Conservation (phyloP, 2,113 vertebrate species). For the Edolisoma coerulescens region DNA sequence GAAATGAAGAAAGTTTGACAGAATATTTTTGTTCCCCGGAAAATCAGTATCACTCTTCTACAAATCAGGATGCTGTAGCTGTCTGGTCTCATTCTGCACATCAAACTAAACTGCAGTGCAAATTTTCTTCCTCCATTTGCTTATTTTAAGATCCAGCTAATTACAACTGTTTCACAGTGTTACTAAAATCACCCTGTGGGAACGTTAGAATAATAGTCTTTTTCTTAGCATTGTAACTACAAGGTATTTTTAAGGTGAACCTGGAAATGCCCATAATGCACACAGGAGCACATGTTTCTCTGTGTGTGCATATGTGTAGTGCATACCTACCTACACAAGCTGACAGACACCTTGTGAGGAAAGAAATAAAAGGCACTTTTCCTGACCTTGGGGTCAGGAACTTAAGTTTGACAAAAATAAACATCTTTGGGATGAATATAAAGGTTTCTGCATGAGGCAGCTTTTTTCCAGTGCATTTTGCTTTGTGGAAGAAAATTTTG, state of each 20-base stretch:
- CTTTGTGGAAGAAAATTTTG: background rate
- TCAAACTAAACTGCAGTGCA: background rate
- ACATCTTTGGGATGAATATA: background rate
- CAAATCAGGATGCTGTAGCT: conserved; percentile 7
- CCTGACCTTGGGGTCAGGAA: background rate
- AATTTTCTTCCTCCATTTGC: conserved; percentile 7
- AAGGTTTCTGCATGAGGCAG: background rate
- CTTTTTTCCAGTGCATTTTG: background rate
- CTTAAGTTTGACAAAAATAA: conserved; percentile 40
- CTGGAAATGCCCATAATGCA: background rate
- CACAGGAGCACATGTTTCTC: background rate
- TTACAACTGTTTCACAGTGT: conserved; percentile 33
- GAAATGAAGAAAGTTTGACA: background rate
- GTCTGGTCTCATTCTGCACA: background rate
- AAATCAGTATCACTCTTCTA: background rate
- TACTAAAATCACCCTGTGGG: conserved; percentile 23
- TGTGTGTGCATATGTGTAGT: background rate
- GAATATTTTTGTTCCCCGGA: background rate
- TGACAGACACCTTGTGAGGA: background rate
- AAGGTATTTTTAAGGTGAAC: background rate
- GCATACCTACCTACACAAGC: background rate
- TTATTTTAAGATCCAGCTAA: conserved; percentile 43
- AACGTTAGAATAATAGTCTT: background rate
- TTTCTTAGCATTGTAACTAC: conserved; percentile 5
- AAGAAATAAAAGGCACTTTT: conserved; percentile 11